Evolutionary conservation across 2,797 vertebrate species (phyloP).

Genomic region (Gymnothorax javanicus): DNA sequence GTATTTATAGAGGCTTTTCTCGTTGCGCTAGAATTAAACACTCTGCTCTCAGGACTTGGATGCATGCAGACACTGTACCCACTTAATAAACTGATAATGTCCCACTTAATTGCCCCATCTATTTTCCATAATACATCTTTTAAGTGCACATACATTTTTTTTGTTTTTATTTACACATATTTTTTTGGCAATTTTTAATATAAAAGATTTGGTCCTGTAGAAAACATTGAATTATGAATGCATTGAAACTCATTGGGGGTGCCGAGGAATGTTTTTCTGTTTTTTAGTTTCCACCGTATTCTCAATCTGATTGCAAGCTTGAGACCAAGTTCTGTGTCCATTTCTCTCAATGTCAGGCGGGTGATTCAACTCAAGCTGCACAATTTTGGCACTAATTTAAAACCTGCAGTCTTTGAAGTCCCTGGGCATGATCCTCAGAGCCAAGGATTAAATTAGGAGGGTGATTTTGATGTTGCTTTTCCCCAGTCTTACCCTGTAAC

Average conservation of each 20-base stretch:
- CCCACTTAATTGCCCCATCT: constrained; percentile 26
- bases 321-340: neutral
- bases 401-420: neutral
- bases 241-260: neutral
- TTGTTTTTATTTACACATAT: constrained; percentile 25
- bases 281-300: neutral
- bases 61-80: constrained; percentile 57
- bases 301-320: neutral
- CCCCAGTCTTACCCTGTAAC: neutral
- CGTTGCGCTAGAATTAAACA: constrained; percentile 38
- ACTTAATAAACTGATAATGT: constrained; percentile 53
- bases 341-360: neutral
- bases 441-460: neutral
- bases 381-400: neutral
- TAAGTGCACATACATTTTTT: constrained; percentile 33
- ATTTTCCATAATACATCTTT: neutral
- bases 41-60: neutral
- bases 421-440: neutral
- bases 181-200: constrained; percentile 49
- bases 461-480: neutral
- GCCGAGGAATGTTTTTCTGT: neutral
- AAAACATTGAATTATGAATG: neutral
- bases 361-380: neutral
- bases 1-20: neutral
- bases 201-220: constrained; percentile 76